phyloP scores from a whole-genome alignment of 2,113 vertebrate genomes.

The Coturnix japonica region DNA sequence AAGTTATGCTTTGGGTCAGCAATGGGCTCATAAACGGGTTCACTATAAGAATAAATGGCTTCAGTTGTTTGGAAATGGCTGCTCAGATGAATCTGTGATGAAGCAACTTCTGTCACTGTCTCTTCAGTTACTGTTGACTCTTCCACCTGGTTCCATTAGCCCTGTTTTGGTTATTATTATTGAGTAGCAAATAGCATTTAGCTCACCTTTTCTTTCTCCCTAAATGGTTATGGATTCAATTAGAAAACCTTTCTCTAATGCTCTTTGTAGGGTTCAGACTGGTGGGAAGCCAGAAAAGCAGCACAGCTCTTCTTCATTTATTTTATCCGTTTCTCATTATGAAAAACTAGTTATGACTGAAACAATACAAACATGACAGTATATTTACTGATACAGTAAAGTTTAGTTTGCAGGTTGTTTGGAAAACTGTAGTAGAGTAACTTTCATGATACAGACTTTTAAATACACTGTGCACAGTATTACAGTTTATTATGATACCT shows the following conservation, averaged over 20 bases:
- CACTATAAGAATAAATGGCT: background rate
- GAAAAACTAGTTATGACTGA: background rate
- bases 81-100: background rate
- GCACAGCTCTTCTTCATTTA: background rate
- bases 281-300: background rate
- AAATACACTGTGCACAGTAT: background rate
- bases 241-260: background rate
- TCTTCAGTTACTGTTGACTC: background rate
- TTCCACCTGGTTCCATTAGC: background rate
- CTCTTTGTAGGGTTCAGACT: background rate
- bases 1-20: background rate
- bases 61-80: background rate
- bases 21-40: background rate
- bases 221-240: background rate
- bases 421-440: conserved; percentile 9
- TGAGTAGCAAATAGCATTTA: background rate
- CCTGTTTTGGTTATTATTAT: background rate
- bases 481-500: background rate
- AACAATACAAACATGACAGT: background rate
- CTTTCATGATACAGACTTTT: background rate
- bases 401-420: background rate
- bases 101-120: background rate
- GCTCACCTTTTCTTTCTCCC: background rate
- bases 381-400: background rate
- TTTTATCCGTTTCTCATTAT: background rate